Evolutionary conservation across 2,113 vertebrate species (phyloP).

Genomic region (Picathartes gymnocephalus): DNA sequence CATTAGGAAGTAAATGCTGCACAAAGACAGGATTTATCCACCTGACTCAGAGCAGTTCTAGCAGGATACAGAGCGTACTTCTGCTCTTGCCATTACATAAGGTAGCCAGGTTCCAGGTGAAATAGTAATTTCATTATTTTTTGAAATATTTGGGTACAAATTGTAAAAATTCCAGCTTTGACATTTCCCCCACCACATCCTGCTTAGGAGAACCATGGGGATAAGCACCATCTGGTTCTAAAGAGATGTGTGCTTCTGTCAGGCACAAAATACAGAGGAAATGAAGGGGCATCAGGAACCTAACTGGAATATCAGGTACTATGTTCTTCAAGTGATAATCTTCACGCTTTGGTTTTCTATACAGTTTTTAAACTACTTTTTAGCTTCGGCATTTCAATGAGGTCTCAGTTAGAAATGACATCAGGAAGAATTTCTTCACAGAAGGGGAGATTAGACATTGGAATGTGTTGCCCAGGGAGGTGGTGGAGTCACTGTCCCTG

Average conservation of each 20-base stretch:
- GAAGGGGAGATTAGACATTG: background rate
- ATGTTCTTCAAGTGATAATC: background rate
- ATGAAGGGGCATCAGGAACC: rapidly evolving
- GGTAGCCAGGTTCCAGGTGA: background rate
- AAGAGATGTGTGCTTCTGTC: background rate
- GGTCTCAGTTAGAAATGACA: background rate
- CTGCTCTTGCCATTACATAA: background rate
- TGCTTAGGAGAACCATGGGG: rapidly evolving
- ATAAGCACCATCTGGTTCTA: rapidly evolving
- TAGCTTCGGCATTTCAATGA: background rate
- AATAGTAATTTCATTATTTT: background rate
- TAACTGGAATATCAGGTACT: background rate
- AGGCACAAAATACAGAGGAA: background rate
- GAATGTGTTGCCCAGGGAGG: background rate
- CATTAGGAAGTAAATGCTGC: rapidly evolving
- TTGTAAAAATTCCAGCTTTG: rapidly evolving
- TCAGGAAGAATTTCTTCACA: background rate
- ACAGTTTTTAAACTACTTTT: background rate
- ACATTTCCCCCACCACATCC: rapidly evolving
- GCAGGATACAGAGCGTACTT: background rate
- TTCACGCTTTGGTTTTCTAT: background rate
- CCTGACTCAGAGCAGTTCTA: background rate
- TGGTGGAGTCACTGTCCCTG: background rate
- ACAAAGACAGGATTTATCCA: background rate
- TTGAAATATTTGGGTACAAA: background rate